These are phyloP conservation scores for Nerophis lumbriciformis DNA, from an alignment of 2,113 vertebrate species.

Conservation along the genomic window DNA sequence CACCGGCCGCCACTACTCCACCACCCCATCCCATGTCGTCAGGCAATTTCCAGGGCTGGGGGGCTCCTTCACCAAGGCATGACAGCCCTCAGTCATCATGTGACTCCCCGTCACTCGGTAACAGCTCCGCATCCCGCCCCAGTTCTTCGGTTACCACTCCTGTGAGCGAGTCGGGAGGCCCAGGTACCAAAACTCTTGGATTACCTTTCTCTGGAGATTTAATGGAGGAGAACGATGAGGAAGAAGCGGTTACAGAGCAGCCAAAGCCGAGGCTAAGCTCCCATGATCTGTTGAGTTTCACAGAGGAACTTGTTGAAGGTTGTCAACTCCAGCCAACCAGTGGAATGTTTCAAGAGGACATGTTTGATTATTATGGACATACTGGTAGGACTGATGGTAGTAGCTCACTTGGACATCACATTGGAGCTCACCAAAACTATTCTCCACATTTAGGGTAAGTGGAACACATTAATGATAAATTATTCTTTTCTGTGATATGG, in stretches of 20 bases:
- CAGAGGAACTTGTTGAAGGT: conserved; percentile 32
- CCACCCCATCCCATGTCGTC: conserved; percentile 31
- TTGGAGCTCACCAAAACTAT: conserved; percentile 22
- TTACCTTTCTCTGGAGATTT: conserved; percentile 65
- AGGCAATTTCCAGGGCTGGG: conserved; percentile 39
- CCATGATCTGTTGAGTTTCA: conserved; percentile 45
- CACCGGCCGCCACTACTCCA: conserved; percentile 37
- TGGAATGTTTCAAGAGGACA: conserved; percentile 1
- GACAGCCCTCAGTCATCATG: conserved; percentile 26
- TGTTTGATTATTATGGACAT: conserved; percentile 22
- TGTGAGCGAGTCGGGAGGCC: conserved; percentile 30
- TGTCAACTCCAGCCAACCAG: conserved; percentile 29
- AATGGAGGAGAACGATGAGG: conserved; percentile 54
- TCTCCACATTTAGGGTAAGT: conserved; percentile 48
- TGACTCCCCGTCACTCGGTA: conserved; percentile 49
- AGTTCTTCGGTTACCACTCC: conserved; percentile 54
- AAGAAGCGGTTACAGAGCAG: conserved; percentile 37
- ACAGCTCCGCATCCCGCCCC: conserved; percentile 52
- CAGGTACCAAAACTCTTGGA: conserved; percentile 40
- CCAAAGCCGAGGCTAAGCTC: neutral
- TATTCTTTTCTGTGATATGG: no score
- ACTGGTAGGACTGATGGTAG: conserved; percentile 7
- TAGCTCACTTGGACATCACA: conserved; percentile 25
- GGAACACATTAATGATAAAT: neutral
- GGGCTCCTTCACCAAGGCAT: conserved; percentile 26